Evolutionary conservation across 2,888 invertebrate species (phyloP), one percentile per base, ranked within the genome.

Genomic region (Hypolimnas misippus): DNA sequence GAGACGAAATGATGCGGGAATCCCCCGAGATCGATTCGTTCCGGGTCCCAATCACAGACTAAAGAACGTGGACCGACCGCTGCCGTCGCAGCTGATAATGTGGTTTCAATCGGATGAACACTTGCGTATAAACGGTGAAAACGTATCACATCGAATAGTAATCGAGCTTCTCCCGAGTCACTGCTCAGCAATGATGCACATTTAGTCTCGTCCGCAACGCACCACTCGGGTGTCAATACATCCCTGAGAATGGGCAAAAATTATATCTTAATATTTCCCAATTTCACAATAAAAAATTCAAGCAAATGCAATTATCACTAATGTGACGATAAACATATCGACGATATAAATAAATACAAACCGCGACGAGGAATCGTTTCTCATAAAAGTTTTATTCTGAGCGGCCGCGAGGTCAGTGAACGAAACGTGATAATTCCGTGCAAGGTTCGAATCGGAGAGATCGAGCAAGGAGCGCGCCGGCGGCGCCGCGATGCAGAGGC

Each of bases 201-300:
- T 3, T 69, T 63, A 2, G 57, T 16, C n/a, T 69, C 70, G 5
- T 58, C 54, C 2, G 61, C 57, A 29, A 73, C 67, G 75, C 96
- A 96, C 73, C 89, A 88, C 4, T 84, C 74, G 0, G 95, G 95
- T n/a, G 89, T 86, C 78, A 92, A 94, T 71, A 52, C 3, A 6
- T 54, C 17, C 14, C n/a, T 50, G 31, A 25, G 25, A 51, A 40
- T 0, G 35, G 10, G 12, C 12, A 33, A 16, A 35, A 52, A 17
- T 3, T 5, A 52, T 17, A 12, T 12, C 10, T 10, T 35, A 33
- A 35, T 29, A n/a, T 25, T 12, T n/a, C n/a, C n/a, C n/a, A n/a
- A n/a, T n/a, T n/a, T n/a, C n/a, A n/a, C n/a, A n/a, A n/a, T n/a
- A n/a, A n/a, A n/a, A n/a, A n/a, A n/a, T n/a, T 46, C 16, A 6